Base-by-base conservation (phyloP, 1,140 invertebrate species). In the Copidosoma floridanum region DNA sequence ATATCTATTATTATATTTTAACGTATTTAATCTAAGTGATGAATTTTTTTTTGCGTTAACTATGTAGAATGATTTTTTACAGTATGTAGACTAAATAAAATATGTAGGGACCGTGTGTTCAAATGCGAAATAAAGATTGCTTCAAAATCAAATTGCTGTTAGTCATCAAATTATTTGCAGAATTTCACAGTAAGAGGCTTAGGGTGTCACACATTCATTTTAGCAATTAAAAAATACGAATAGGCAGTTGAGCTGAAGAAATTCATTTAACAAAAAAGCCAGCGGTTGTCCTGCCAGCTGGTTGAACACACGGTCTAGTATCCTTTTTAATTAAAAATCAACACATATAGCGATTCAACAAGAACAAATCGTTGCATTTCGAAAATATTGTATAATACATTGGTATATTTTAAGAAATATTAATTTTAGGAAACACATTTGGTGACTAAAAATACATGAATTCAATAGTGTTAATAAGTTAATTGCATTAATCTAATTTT, bases 151-250 rank as follows among this genome's bases (percentile, higher is more conserved):
- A 3, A 35, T 58, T 59, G 48, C 57, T 59, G 48, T n/a, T 16
- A 6, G 23, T 14, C 38, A 59, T 46, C 48, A 60, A 53, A 47
- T 47, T 29, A 54, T 53, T 46, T 8, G 23, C 50, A 24, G 32
- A 60, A 47, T 57, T 40, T 57, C 51, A 60, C 57, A 60, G 26
- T 60, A 60, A 53, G 24, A 59, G 57, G 57, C 57, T 29, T 20
- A 27, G 14, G 26, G 21, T 38, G 29, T 63, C 67, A 59, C 65
- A 50, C 70, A 62, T 60, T 61, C 61, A 65, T 61, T 67, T 57
- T 50, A 44, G 50, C 53, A 63, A 70, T 57, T 27, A 53, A 60
- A 50, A 29, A 59, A 60, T 61, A 68, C 14, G 16, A 58, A 41
- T 48, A 59, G 57, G 57, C 57, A 38, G 20, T 43, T 5, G 12